Evolutionary conservation across 1,140 invertebrate species (phyloP), one percentile per base, ranked within the genome.

Genomic region (Atta cephalotes): DNA sequence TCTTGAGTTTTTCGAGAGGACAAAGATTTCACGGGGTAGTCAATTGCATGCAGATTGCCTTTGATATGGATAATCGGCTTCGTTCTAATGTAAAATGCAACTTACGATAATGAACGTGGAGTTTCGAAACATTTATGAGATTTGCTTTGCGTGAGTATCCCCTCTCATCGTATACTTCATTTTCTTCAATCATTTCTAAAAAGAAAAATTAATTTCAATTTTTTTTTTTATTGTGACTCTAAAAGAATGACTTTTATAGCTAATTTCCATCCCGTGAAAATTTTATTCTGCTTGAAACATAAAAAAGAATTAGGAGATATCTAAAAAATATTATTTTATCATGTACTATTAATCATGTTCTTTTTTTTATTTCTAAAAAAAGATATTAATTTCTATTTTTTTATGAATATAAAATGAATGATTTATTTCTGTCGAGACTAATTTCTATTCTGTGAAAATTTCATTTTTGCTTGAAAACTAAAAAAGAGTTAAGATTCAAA

Each of bases 1-100:
- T 18, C 21, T 10, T 9, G 21, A n/a, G 25, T 63, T 18, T 16
- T 18, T 76, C 25, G 56, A 49, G 53, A 72, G 18, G 35, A 16
- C 14, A 60, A 60, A 60, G 10, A 84, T 84, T 62, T 84, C 72
- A 84, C 28, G 28, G 18, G 14, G 70, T 16, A 74, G 63, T 84
- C 39, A 53, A 18, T 82, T 72, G 35, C 39, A 49, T 60, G 66
- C 25, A 74, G 68, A 62, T 51, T 25, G 68, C 39, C 35, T 74
- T 62, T 82, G 53, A 49, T 72, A 72, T n/a, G 3, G 12, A 9
- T 74, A 80, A 81, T 81, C 65, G 63, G 25, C 39, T 49, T 74
- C 18, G 56, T 31, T 12, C 39, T 31, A 31, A 60, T 12, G 39
- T 84, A 62, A 84, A 84, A 84, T 31, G 0, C 70, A 49, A 12